Conservation (phyloP, 2,888 invertebrate genomes). For the Eilema depressum region DNA sequence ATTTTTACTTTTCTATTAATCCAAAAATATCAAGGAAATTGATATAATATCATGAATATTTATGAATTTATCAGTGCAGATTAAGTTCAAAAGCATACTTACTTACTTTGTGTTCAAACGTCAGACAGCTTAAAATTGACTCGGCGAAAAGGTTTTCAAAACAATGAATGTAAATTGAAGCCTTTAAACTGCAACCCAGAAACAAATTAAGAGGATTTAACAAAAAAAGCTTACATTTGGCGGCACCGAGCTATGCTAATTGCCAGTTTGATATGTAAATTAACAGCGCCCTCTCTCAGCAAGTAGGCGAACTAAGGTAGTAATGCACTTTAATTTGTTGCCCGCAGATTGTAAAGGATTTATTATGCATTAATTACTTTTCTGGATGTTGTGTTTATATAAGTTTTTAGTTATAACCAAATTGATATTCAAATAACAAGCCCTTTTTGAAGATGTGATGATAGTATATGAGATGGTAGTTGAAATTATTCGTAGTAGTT, state of each 20-base stretch:
- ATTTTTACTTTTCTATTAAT: background rate
- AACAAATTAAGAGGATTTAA: conserved; percentile 73
- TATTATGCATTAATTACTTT: conserved; percentile 22
- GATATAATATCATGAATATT: background rate
- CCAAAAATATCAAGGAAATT: background rate
- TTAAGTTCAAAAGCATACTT: background rate
- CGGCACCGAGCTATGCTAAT: conserved; percentile 75
- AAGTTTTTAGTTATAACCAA: background rate
- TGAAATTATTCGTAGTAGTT: background rate
- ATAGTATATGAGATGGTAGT: too few species aligned
- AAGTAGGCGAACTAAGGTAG: conserved; percentile 55
- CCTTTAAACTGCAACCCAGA: conserved; percentile 46
- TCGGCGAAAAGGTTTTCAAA: background rate
- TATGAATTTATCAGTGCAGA: background rate
- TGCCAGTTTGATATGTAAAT: conserved; percentile 68
- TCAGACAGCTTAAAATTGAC: background rate
- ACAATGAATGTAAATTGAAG: conserved; percentile 11
- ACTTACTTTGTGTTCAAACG: background rate
- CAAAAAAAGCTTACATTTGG: conserved; percentile 72
- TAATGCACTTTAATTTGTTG: conserved; percentile 51
- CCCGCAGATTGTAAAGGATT: conserved; percentile 43
- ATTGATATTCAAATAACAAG: background rate
- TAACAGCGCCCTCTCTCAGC: conserved; percentile 67
- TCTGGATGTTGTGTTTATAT: background rate
- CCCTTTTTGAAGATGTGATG: background rate